These are phyloP conservation scores for Rhadina sibilatrix DNA, from an alignment of 2,113 vertebrate genomes.

Conservation along the genomic window DNA sequence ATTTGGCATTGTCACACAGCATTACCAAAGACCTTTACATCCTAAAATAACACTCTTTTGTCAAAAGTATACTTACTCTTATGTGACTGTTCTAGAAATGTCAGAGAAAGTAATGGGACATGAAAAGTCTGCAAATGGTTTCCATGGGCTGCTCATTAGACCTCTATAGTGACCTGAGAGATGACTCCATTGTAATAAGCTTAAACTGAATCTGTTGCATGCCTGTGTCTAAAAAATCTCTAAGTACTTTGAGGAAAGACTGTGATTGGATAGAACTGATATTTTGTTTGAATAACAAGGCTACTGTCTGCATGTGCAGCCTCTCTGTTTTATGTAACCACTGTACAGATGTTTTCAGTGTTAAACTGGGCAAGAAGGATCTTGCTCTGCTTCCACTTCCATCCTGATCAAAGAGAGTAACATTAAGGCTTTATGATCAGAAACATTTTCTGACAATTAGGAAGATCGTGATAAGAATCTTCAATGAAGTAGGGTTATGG, in stretches of 20 bases:
- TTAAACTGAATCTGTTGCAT: neutral
- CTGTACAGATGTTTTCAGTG: neutral
- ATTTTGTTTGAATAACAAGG: neutral
- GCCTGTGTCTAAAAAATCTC: neutral
- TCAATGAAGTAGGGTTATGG: neutral
- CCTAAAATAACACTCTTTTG: neutral
- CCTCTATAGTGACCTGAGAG: neutral
- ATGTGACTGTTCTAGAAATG: neutral
- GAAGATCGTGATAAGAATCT: neutral
- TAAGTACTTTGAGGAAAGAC: neutral
- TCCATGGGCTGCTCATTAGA: neutral
- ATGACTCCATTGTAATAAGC: neutral
- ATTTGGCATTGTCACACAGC: neutral
- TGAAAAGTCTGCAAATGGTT: neutral
- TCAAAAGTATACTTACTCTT: neutral
- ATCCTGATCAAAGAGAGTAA: neutral
- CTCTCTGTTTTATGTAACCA: neutral
- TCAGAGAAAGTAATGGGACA: neutral
- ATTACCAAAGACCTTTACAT: neutral
- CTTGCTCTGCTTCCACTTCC: neutral
- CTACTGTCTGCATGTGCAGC: rapidly evolving
- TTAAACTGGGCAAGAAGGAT: neutral
- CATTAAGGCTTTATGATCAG: neutral
- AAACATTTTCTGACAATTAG: neutral
- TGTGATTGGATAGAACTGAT: neutral